Conservation (phyloP, 2,113 vertebrate genomes). For the Galemys pyrenaicus region DNA sequence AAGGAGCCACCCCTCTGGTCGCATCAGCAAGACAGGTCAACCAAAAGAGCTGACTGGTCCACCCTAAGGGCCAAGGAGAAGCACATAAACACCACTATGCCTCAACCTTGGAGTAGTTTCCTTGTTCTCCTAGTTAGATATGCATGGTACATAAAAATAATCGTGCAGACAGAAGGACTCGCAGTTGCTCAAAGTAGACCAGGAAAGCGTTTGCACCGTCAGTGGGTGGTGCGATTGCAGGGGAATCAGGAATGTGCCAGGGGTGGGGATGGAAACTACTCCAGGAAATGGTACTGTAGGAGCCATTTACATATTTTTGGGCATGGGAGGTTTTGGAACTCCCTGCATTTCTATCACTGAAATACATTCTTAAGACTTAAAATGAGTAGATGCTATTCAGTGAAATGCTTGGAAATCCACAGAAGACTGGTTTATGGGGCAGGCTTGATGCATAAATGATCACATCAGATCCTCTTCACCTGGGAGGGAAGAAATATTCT, state of each 20-base stretch:
- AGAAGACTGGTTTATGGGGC: background rate
- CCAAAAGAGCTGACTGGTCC: background rate
- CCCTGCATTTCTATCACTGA: background rate
- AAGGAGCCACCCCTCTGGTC: background rate
- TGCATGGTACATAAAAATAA: constrained; percentile 73
- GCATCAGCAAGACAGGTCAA: background rate
- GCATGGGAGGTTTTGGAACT: constrained; percentile 52
- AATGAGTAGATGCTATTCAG: background rate
- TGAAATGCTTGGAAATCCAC: background rate
- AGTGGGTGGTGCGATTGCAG: constrained; percentile 50
- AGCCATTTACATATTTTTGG: constrained; percentile 40
- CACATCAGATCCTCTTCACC: background rate
- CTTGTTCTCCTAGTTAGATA: constrained; percentile 52
- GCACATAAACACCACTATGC: background rate
- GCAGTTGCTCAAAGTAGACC: constrained; percentile 69
- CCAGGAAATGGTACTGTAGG: constrained; percentile 55
- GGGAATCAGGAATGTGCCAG: constrained; percentile 60
- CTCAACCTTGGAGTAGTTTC: constrained; percentile 30
- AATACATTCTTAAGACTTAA: background rate
- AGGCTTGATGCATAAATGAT: constrained; percentile 20
- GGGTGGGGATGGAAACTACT: constrained; percentile 67
- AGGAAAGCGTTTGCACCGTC: constrained; percentile 62
- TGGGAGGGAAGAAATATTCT: background rate
- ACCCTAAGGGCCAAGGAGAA: background rate
- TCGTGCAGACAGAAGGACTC: constrained; percentile 74